Conservation (phyloP, 2,113 vertebrate species). For the Tinamus guttatus region DNA sequence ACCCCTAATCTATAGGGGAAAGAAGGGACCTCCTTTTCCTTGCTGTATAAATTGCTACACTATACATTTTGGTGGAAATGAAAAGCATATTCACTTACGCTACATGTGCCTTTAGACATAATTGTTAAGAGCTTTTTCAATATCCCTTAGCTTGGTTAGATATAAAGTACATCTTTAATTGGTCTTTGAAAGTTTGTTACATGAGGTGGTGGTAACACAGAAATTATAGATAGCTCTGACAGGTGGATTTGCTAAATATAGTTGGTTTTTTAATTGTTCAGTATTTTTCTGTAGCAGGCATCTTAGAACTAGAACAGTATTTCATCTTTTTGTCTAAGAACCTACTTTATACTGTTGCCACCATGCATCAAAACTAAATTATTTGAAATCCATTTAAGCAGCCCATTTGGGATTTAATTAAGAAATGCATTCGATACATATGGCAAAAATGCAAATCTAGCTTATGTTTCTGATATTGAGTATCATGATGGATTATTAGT, state of each 20-base stretch:
- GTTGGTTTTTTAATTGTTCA: neutral
- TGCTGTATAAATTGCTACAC: neutral
- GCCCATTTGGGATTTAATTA: neutral
- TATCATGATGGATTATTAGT: neutral
- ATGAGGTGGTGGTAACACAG: neutral
- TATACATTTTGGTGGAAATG: neutral
- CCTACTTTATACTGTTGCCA: neutral
- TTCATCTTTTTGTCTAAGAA: neutral
- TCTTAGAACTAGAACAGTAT: slow-evolving; percentile 1
- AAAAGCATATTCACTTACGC: neutral
- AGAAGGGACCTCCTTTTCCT: neutral
- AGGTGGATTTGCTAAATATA: neutral
- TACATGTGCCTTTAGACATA: neutral
- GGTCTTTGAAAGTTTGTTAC: neutral
- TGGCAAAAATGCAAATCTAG: neutral
- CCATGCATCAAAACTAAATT: neutral
- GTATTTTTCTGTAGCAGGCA: neutral
- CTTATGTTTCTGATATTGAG: neutral
- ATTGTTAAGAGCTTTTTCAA: neutral
- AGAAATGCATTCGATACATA: neutral
- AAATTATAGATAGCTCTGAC: neutral
- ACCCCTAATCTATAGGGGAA: neutral
- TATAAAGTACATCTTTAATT: neutral
- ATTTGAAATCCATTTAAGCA: neutral
- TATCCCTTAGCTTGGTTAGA: neutral